Base-by-base conservation (phyloP, 1,140 invertebrate species). In the Drosophila parvula region DNA sequence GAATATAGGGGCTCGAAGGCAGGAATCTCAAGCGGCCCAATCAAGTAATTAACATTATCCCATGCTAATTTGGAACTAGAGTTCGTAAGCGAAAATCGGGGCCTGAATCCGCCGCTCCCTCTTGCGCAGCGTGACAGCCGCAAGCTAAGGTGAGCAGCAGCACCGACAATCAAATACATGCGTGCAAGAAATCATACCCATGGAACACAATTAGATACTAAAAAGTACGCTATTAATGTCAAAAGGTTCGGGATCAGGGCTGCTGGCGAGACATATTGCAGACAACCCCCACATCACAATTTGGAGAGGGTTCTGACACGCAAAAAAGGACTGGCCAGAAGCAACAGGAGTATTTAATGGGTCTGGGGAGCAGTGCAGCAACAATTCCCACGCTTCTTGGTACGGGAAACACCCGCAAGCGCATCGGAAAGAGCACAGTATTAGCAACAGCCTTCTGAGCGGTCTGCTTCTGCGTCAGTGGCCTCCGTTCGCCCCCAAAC, bases 331-430 rank as follows among this genome's bases (percentile, higher is more conserved):
- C 44, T 56, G 34, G 53, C 7, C 32, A 32, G 27, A 38, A 32
- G 48, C 6, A 28, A 22, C 48, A 36, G 45, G 58, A 60, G 36
- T 43, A 45, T 76, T 68, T 60, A 60, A 60, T 68, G 62, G 44
- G 16, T 40, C 22, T 41, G 16, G 60, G 44, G 44, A 71, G 28
- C 51, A 18, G 40, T 32, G 48, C 36, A 14, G 41, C 36, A 74
- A 43, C 41, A 36, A 71, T 79, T 90, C 85, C 85, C 85, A 90
- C 85, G 86, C 73, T 86, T 69, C 57, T 58, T 67, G 63, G 50
- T 55, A 36, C 41, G 34, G 28, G 59, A 79, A 77, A 57, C 76
- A 79, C 76, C 76, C 63, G 67, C 84, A 79, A 88, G 76, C 76
- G 36, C 44, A 62, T 50, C 50, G 50, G 36, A 10, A 55, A 59